Conservation (phyloP, 2,888 invertebrate species). For the Sialis fuliginosa region DNA sequence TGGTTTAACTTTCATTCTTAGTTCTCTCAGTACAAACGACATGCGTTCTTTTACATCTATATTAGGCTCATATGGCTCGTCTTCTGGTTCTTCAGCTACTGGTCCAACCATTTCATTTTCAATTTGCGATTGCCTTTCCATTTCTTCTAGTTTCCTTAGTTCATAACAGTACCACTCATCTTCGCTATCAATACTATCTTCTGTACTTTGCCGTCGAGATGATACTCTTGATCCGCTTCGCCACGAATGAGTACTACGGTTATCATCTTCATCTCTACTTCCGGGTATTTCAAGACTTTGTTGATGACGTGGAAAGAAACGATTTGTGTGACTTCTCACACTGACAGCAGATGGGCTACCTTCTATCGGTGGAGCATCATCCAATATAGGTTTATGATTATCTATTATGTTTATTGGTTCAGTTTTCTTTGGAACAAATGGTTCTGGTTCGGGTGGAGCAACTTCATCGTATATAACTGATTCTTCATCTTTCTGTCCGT, state of each 20-base stretch:
- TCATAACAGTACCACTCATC: slow-evolving; percentile 90
- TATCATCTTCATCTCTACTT: slow-evolving; percentile 65
- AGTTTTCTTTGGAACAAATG: slow-evolving; percentile 2
- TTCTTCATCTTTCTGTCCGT: slow-evolving; percentile 22
- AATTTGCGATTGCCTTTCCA: slow-evolving; percentile 56
- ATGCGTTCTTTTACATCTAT: slow-evolving; percentile 61
- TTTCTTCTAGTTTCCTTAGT: slow-evolving; percentile 66
- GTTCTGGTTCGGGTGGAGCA: slow-evolving; percentile 9
- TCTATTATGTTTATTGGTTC: slow-evolving; percentile 3
- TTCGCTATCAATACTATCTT: slow-evolving; percentile 84
- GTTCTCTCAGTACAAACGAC: slow-evolving; percentile 60
- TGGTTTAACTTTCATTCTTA: slow-evolving; percentile 46
- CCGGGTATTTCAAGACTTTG: slow-evolving; percentile 68
- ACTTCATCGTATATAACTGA: slow-evolving; percentile 8
- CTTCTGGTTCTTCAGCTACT: slow-evolving; percentile 35
- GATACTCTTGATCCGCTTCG: slow-evolving; percentile 72
- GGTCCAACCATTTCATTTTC: slow-evolving; percentile 43
- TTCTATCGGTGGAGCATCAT: slow-evolving; percentile 36
- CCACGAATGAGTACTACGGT: slow-evolving; percentile 72
- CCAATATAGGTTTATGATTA: slow-evolving; percentile 20
- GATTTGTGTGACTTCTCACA: slow-evolving; percentile 34
- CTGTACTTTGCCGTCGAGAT: slow-evolving; percentile 75
- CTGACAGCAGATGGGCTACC: slow-evolving; percentile 48
- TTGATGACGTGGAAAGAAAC: slow-evolving; percentile 50
- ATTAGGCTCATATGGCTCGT: slow-evolving; percentile 37